Percentiles rank a stretch among this genome's conserved stretches.
These are phyloP conservation scores for Seriola rivoliana DNA, from an alignment of 2,113 vertebrate genomes.

Conservation along the genomic window DNA sequence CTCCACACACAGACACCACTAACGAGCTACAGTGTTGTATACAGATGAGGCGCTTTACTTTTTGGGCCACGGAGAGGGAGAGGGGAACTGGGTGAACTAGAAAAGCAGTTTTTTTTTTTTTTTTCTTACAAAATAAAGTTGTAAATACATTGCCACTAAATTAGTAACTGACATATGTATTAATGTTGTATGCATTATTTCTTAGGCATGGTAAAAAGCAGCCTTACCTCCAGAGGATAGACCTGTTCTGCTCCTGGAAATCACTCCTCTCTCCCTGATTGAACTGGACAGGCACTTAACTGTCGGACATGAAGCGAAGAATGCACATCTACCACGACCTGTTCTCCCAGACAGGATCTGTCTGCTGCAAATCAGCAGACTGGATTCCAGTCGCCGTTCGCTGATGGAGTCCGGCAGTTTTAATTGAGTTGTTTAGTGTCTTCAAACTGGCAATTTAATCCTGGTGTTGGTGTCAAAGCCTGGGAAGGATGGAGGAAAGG, in stretches of 20 bases:
- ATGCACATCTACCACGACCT: slow-evolving; percentile 12
- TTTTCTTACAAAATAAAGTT: too few species aligned
- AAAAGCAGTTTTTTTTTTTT: too few species aligned
- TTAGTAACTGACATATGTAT: too few species aligned
- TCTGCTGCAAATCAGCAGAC: slow-evolving; percentile 37
- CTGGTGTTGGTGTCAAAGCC: slow-evolving; percentile 39
- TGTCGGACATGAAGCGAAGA: slow-evolving; percentile 23
- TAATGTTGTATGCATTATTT: too few species aligned
- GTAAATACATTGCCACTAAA: too few species aligned
- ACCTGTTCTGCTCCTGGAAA: slow-evolving; percentile 21
- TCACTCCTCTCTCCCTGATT: slow-evolving; percentile 42
- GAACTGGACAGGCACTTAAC: slow-evolving; percentile 50
- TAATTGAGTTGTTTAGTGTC: slow-evolving; percentile 74
- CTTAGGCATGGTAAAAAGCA: too few species aligned
- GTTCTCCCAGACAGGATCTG: slow-evolving; percentile 32
- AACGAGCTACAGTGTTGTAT: not conserved
- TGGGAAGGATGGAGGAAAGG: not conserved
- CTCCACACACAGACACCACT: not conserved
- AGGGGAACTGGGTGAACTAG: too few species aligned
- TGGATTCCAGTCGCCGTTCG: not conserved
- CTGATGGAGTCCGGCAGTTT: slow-evolving; percentile 52
- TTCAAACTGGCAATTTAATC: slow-evolving; percentile 68
- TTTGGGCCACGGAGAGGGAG: not conserved
- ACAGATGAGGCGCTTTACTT: not conserved
- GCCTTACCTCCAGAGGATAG: slow-evolving; percentile 23